These are phyloP conservation scores for Cheiracanthium punctorium DNA, from an alignment of 2,888 invertebrate genomes.

Conservation along the genomic window DNA sequence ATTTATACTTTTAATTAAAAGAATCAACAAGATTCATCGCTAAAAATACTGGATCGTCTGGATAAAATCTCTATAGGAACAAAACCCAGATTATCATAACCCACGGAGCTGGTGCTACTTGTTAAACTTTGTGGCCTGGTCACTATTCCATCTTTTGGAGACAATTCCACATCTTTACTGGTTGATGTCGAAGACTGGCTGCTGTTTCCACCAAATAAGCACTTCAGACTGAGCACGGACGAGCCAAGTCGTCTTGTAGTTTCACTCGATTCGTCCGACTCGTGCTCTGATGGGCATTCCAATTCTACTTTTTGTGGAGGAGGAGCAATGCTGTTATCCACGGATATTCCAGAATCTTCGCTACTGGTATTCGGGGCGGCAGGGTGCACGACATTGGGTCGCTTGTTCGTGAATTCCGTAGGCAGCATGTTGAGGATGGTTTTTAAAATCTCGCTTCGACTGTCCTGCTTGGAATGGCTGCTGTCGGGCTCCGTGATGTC, in stretches of 20 bases:
- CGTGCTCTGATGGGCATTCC: constrained; percentile 24
- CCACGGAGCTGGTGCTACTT: constrained; percentile 41
- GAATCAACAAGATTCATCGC: constrained; percentile 57
- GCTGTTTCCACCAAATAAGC: constrained; percentile 27
- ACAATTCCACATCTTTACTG: constrained; percentile 22
- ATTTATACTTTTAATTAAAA: no score
- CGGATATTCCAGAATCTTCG: constrained; percentile 35
- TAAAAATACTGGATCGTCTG: constrained; percentile 51
- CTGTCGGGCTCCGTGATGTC: background rate
- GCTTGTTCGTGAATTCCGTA: background rate
- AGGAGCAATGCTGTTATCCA: constrained; percentile 3
- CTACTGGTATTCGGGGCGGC: constrained; percentile 6
- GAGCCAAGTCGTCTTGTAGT: constrained; percentile 34
- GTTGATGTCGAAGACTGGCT: constrained; percentile 33
- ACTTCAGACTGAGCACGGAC: constrained; percentile 31
- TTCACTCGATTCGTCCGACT: constrained; percentile 23
- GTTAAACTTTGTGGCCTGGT: constrained; percentile 20
- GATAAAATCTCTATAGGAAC: constrained; percentile 41
- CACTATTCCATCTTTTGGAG: constrained; percentile 17
- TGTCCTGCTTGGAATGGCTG: background rate
- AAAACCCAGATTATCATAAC: constrained; percentile 64
- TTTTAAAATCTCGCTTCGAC: background rate
- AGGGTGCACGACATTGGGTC: constrained; percentile 23
- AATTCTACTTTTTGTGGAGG: background rate
- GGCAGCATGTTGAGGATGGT: constrained; percentile 15